Conservation (phyloP, 2,113 vertebrate genomes). For the Labrus mixtus region DNA sequence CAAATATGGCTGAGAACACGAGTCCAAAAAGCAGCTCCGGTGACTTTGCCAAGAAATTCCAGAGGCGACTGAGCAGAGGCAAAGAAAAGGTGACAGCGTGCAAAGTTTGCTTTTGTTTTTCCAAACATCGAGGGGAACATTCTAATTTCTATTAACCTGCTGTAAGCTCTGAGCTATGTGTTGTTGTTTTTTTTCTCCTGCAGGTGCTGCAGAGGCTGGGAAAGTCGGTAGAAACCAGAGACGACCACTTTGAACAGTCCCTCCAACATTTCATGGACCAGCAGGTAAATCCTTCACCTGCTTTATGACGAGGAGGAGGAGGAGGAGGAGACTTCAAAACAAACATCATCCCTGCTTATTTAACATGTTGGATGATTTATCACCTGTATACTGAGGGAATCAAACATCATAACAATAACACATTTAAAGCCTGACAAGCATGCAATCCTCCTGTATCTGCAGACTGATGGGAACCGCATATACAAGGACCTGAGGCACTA, state of each 20-base stretch:
- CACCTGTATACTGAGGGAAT: not conserved
- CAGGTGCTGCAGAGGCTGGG: slow-evolving; percentile 95
- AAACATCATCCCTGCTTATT: not conserved
- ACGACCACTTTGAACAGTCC: slow-evolving; percentile 89
- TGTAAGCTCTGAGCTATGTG: not conserved
- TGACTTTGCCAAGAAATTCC: slow-evolving; percentile 90
- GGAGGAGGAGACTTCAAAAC: too few relatives aligned
- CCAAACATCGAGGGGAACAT: not conserved
- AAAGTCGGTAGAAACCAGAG: slow-evolving; percentile 91
- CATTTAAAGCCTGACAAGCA: not conserved
- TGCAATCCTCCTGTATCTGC: slow-evolving; percentile 43
- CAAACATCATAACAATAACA: slow-evolving; percentile 9
- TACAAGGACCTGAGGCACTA: slow-evolving; percentile 93
- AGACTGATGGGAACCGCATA: slow-evolving; percentile 91
- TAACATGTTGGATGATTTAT: not conserved
- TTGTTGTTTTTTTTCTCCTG: slow-evolving; percentile 5
- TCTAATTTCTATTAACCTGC: not conserved
- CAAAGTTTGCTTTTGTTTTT: not conserved
- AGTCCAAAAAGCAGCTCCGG: slow-evolving; percentile 81
- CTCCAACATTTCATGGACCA: slow-evolving; percentile 88
- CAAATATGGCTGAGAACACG: slow-evolving; percentile 88
- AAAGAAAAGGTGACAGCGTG: slow-evolving; percentile 90
- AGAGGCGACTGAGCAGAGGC: slow-evolving; percentile 90
- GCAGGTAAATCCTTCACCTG: slow-evolving; percentile 84
- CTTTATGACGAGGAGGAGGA: not conserved